Conservation (phyloP, 2,888 invertebrate species). For the Sinohyriopsis cumingii region DNA sequence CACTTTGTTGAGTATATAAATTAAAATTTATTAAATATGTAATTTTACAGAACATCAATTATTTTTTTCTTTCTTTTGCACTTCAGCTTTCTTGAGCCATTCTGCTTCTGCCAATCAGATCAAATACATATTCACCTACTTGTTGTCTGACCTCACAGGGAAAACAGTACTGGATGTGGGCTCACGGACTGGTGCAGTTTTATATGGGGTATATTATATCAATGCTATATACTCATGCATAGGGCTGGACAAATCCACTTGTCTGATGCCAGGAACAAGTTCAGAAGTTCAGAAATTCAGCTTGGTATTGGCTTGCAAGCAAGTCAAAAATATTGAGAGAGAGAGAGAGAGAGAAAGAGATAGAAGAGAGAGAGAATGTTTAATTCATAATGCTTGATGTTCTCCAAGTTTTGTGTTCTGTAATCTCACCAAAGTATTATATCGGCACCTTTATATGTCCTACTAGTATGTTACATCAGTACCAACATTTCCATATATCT, state of each 20-base stretch:
- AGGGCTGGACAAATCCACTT: neutral
- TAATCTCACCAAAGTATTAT: too few relatives aligned
- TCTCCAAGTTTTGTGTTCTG: too few relatives aligned
- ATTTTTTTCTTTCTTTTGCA: neutral
- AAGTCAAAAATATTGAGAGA: too few relatives aligned
- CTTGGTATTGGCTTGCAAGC: too few relatives aligned
- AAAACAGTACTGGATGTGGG: conserved; percentile 81
- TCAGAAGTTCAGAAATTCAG: too few relatives aligned
- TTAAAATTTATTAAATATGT: neutral
- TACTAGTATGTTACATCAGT: too few relatives aligned
- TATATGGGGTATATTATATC: conserved; percentile 77
- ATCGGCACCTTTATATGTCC: too few relatives aligned
- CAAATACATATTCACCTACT: conserved; percentile 78
- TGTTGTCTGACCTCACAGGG: conserved; percentile 78
- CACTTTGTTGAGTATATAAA: too few relatives aligned
- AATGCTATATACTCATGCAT: neutral
- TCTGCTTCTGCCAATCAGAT: conserved; percentile 79
- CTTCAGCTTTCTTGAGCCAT: conserved; percentile 78
- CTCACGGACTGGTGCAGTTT: conserved; percentile 80
- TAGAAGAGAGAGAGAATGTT: too few relatives aligned
- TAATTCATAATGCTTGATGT: too few relatives aligned
- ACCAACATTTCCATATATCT: too few relatives aligned
- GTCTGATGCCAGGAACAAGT: neutral
- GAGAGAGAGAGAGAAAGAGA: too few relatives aligned
- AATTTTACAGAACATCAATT: neutral